Evolutionary conservation across 2,113 vertebrate species (phyloP), one percentile per base, ranked within the genome.

Genomic region (Strix aluco): DNA sequence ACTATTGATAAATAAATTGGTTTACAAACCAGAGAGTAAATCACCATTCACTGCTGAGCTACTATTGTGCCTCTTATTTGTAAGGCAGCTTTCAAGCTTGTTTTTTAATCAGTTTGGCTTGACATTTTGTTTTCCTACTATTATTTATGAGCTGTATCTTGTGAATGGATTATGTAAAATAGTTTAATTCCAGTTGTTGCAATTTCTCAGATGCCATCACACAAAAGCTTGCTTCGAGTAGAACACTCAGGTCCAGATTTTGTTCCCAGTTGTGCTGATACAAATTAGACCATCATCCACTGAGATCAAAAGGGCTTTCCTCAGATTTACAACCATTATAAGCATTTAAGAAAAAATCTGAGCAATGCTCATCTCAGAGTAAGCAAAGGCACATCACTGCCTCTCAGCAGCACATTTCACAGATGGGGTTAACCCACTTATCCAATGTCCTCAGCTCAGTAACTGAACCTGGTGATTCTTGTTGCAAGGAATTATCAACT

Each of bases 141-240:
- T 92, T 96, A 97, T 94, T 95, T 95, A 97, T 95, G 92, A 95
- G 81, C 73, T 91, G 81, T 86, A 16, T 91, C 91, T 95, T 95
- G 91, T 84, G 95, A 94, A 94, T 94, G 94, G 83, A 95, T 96
- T 97, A 93, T 94, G 87, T 96, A 94, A 96, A 96, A 91, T 52
- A 89, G 86, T 91, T 92, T 97, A 79, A 96, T 84, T 94, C 95
- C 83, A 55, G 78, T 95, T 94, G 81, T 55, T 72, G 55, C 84
- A 26, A n/a, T 94, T 95, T 95, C 81, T 95, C 89, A 94, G 89
- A 89, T 92, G 89, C 82, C 77, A 55, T 84, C 82, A 58, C 71
- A 86, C 58, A 94, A 86, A 86, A 59, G 63, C 71, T 79, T 59
- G 36, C 52, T 86, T 63, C 9, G 11, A 91, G 86, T 34, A 72